phyloP scores from a whole-genome alignment of 1,140 invertebrate species.

The Cotesia typhae region DNA sequence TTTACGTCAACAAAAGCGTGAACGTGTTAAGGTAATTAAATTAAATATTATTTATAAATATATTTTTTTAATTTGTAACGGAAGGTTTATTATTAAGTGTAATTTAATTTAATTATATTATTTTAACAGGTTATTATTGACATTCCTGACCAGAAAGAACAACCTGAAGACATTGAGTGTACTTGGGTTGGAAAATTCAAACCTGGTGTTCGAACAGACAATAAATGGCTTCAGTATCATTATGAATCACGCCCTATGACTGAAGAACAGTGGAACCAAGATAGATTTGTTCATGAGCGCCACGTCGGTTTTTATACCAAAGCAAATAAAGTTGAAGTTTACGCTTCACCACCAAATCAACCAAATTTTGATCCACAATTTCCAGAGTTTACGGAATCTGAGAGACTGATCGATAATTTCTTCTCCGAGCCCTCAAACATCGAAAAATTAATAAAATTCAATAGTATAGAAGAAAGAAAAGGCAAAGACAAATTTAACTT shows the following conservation, averaged over 20 bases:
- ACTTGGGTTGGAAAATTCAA: constrained; percentile 5
- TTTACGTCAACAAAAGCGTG: constrained; percentile 80
- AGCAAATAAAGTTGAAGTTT: constrained; percentile 75
- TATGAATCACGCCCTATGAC: constrained; percentile 68
- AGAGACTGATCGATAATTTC: constrained; percentile 74
- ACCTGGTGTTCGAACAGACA: constrained; percentile 72
- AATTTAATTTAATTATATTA: neutral
- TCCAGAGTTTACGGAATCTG: constrained; percentile 68
- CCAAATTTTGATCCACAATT: constrained; percentile 65
- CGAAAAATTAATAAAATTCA: constrained; percentile 76
- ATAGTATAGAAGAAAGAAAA: constrained; percentile 88
- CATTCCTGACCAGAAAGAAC: constrained; percentile 1
- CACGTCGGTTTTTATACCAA: constrained; percentile 83
- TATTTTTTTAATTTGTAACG: constrained; percentile 1
- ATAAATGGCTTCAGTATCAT: constrained; percentile 79
- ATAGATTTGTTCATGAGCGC: constrained; percentile 74
- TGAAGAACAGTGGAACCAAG: constrained; percentile 78
- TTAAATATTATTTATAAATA: neutral
- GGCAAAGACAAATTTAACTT: constrained; percentile 82
- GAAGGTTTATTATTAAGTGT: neutral
- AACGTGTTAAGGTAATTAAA: constrained; percentile 63
- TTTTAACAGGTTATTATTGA: constrained; percentile 1
- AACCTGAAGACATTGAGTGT: neutral
- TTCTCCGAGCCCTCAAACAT: constrained; percentile 78
- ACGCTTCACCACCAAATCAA: constrained; percentile 72